A percentile compares a stretch with the other conserved stretches of the same genome.
phyloP scores from a whole-genome alignment of 35 echinoderm and acorn worm genomes.

The Diadema setosum region DNA sequence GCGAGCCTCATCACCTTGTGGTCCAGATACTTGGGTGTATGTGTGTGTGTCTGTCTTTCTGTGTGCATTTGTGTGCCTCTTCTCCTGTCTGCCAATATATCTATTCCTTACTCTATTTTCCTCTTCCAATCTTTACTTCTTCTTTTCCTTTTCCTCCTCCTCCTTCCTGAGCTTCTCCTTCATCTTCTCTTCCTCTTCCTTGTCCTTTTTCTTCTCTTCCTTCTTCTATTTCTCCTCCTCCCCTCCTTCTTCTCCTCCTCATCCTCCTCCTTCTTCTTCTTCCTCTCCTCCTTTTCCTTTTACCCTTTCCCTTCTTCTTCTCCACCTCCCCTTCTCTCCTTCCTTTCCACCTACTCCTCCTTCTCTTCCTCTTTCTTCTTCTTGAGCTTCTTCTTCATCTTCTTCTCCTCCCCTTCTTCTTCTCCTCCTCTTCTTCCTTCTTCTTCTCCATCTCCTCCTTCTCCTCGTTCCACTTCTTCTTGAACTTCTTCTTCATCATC shows the following conservation, averaged over 20 bases:
- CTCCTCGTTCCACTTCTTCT: not conserved
- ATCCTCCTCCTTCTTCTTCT: not conserved
- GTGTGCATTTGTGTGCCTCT: no score
- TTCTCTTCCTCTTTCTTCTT: not conserved
- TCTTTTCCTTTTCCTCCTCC: no score
- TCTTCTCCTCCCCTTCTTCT: not conserved
- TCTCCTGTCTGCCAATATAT: no score
- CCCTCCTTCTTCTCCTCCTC: not conserved
- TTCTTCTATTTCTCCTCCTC: not conserved
- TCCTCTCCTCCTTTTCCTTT: not conserved
- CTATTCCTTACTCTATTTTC: no score
- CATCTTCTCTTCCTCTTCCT: no score
- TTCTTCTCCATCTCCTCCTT: not conserved
- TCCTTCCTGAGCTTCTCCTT: no score
- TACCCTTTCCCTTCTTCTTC: not conserved
- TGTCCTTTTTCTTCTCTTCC: not conserved
- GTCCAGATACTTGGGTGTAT: no score
- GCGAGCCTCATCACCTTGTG: no score
- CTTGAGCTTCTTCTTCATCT: not conserved
- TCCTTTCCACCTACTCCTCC: not conserved
- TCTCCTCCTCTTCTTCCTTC: not conserved
- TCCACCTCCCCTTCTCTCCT: not conserved
- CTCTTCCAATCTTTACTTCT: no score
- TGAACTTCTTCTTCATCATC: not conserved
- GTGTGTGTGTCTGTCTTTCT: no score